Conservation (phyloP, 2,113 vertebrate species). For the Coracopsis vasa region DNA sequence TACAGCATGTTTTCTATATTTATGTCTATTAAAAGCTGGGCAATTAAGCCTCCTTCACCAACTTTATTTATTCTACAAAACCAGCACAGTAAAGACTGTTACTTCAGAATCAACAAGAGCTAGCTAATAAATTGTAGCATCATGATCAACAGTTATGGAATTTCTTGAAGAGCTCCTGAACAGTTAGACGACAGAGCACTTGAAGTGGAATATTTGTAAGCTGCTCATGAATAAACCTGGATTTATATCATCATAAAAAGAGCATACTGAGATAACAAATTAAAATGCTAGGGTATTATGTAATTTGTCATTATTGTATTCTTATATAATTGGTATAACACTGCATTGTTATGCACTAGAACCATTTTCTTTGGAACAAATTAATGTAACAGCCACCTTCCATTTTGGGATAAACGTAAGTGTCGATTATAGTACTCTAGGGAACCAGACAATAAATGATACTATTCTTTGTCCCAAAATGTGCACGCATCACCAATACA, state of each 20-base stretch:
- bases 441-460: not conserved
- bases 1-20: not conserved
- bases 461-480: not conserved
- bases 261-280: not conserved
- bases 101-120: not conserved
- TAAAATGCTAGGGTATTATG: not conserved
- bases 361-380: not conserved
- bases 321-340: not conserved
- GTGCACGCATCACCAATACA: not conserved
- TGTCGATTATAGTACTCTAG: not conserved
- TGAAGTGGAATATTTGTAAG: not conserved
- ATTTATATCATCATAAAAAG: not conserved
- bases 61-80: not conserved
- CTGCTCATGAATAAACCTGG: not conserved
- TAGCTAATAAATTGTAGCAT: not conserved
- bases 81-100: not conserved
- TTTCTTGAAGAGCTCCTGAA: constrained; percentile 12
- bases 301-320: not conserved
- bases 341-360: not conserved
- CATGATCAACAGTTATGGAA: not conserved
- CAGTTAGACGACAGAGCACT: not conserved
- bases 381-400: not conserved
- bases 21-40: not conserved
- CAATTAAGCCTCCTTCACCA: not conserved
- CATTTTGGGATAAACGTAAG: constrained; percentile 2